Base-by-base conservation (phyloP, 1,140 invertebrate genomes). In the Danaus plexippus region DNA sequence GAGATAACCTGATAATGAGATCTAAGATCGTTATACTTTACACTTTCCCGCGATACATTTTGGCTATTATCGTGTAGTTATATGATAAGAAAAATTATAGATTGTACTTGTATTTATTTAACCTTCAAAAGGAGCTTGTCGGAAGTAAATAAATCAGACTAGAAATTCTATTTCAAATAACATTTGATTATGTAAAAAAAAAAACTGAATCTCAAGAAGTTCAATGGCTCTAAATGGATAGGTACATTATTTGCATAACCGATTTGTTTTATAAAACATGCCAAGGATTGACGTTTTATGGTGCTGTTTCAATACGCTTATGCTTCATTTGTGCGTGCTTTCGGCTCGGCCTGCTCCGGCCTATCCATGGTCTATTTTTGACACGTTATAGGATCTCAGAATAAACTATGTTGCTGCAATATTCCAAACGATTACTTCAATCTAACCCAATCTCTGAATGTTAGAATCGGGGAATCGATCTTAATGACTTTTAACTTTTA, bases 1-100 rank as follows among this genome's bases (percentile, higher is more conserved):
- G 67, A 78, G 48, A 66, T 61, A 66, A 52, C 10, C 12, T 67
- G 80, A 83, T 81, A 81, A 80, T 61, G 52, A 55, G 52, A 55
- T 67, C 59, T 61, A 68, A 75, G 78, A 83, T 83, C 80, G 77
- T 83, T 83, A 83, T 70, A 83, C 80, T 83, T 83, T 83, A 75
- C 80, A 71, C 75, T 78, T 76, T 76, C 64, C 61, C 60, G 67
- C 68, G 76, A 78, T 78, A 79, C 70, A 64, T 71, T 74, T 74
- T 43, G 69, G 57, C 61, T 69, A 74, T 75, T 69, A 73, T 67
- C 64, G 62, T 65, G 62, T 69, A 72, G 63, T 64, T 66, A 63
- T 66, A 59, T 61, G 57, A 67, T 67, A 73, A 62, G 22, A 32
- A 32, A 32, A 57, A 52, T 41, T 56, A 55, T 48, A 59, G 42